These are phyloP conservation scores for Diadegma fenestrale DNA, from an alignment of 2,888 invertebrate genomes.

Conservation along the genomic window DNA sequence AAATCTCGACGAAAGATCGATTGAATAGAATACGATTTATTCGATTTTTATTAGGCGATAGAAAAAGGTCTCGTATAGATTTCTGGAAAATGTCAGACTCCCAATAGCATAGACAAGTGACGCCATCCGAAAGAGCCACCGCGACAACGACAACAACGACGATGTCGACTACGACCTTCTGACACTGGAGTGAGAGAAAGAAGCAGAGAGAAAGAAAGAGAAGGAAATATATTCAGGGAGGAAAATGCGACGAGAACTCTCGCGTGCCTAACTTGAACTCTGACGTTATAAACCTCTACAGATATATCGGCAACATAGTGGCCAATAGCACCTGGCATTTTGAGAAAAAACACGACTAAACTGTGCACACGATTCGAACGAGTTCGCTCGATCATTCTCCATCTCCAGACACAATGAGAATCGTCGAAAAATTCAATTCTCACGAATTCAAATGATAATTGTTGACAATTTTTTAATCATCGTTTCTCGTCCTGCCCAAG, in stretches of 20 bases:
- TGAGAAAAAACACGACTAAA: slow-evolving; percentile 58
- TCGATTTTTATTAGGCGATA: slow-evolving; percentile 74
- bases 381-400: slow-evolving; percentile 56
- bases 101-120: slow-evolving; percentile 50
- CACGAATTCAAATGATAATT: slow-evolving; percentile 18
- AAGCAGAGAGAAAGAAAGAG: neutral
- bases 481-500: neutral
- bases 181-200: slow-evolving; percentile 37
- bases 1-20: slow-evolving; percentile 18
- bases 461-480: slow-evolving; percentile 19
- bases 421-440: slow-evolving; percentile 38
- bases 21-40: slow-evolving; percentile 14
- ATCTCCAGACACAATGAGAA: slow-evolving; percentile 17
- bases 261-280: slow-evolving; percentile 68
- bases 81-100: slow-evolving; percentile 76
- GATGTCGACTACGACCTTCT: slow-evolving; percentile 59
- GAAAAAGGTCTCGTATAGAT: slow-evolving; percentile 64
- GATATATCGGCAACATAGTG: slow-evolving; percentile 28
- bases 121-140: slow-evolving; percentile 52
- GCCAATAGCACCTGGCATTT: slow-evolving; percentile 71
- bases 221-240: slow-evolving; percentile 29
- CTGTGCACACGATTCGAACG: slow-evolving; percentile 59
- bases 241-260: slow-evolving; percentile 58
- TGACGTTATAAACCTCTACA: slow-evolving; percentile 60
- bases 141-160: slow-evolving; percentile 42